A percentile compares a stretch with the other conserved stretches of the same genome.
These are phyloP conservation scores for Vultur gryphus DNA, from an alignment of 2,797 vertebrate species.

Conservation along the genomic window DNA sequence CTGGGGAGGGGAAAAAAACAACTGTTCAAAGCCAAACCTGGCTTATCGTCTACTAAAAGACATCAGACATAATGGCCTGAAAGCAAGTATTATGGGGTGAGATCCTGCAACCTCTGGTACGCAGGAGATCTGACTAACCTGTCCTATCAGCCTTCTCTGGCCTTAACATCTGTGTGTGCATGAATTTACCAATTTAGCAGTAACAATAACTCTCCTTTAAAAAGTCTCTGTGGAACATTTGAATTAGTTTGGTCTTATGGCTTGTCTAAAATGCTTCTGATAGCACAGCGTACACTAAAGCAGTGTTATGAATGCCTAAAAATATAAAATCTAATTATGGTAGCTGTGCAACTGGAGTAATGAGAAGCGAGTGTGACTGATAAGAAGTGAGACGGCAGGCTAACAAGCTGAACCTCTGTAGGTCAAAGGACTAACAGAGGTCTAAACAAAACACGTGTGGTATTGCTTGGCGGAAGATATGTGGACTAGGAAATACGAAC, in stretches of 20 bases:
- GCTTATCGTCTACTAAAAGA: background rate
- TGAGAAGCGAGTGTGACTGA: background rate
- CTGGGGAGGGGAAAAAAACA: rapidly evolving
- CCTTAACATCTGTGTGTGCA: background rate
- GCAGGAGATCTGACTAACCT: background rate
- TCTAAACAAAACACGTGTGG: background rate
- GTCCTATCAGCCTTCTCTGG: background rate
- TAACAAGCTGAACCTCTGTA: constrained; percentile 15
- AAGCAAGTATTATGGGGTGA: background rate
- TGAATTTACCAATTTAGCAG: background rate
- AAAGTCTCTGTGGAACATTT: background rate
- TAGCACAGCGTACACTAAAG: background rate
- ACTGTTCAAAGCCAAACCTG: background rate
- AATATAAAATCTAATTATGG: constrained; percentile 48
- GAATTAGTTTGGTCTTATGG: constrained; percentile 48
- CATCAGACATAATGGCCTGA: background rate
- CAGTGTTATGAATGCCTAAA: constrained; percentile 11
- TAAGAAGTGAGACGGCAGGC: constrained; percentile 1
- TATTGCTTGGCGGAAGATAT: background rate
- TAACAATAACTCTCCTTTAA: background rate
- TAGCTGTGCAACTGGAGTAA: constrained; percentile 11
- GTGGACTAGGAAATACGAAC: background rate
- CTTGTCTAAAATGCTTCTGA: constrained; percentile 32
- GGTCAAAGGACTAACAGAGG: constrained; percentile 3
- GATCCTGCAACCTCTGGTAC: background rate